Conservation (phyloP, 2,113 vertebrate species). For the Raja brachyura region DNA sequence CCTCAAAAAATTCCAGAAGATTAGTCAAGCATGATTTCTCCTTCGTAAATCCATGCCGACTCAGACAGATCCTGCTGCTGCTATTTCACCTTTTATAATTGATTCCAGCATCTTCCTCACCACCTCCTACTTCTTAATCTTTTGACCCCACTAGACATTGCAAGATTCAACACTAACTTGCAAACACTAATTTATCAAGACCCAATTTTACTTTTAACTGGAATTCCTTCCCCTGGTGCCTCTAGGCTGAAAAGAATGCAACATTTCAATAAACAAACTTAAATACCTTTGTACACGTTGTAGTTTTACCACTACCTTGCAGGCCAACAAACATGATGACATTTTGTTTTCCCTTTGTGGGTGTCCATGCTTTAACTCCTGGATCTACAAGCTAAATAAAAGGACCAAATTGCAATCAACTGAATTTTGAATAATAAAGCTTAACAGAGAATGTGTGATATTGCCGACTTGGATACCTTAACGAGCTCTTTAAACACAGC, state of each 20-base stretch:
- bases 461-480: slow-evolving; percentile 65
- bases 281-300: slow-evolving; percentile 93
- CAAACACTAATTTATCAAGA: not conserved
- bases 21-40: too few relatives aligned
- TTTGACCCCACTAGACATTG: too few relatives aligned
- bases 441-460: not conserved
- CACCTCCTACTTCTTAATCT: too few relatives aligned
- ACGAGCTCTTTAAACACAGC: slow-evolving; percentile 98
- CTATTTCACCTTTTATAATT: too few relatives aligned
- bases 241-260: not conserved
- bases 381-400: slow-evolving; percentile 84
- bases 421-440: not conserved
- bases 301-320: slow-evolving; percentile 97
- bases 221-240: not conserved
- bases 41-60: too few relatives aligned
- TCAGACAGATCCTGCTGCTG: too few relatives aligned
- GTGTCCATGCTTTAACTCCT: slow-evolving; percentile 97
- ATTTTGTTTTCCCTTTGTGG: slow-evolving; percentile 96
- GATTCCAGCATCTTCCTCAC: too few relatives aligned
- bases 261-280: not conserved
- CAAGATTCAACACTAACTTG: not conserved
- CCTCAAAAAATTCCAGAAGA: too few relatives aligned
- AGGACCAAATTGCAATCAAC: slow-evolving; percentile 35
- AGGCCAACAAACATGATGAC: slow-evolving; percentile 99
- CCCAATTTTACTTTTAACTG: not conserved